Percentiles rank a stretch among this genome's conserved stretches.
These are phyloP conservation scores for Etheostoma perlongum DNA, from an alignment of 2,797 vertebrate species.

Conservation along the genomic window DNA sequence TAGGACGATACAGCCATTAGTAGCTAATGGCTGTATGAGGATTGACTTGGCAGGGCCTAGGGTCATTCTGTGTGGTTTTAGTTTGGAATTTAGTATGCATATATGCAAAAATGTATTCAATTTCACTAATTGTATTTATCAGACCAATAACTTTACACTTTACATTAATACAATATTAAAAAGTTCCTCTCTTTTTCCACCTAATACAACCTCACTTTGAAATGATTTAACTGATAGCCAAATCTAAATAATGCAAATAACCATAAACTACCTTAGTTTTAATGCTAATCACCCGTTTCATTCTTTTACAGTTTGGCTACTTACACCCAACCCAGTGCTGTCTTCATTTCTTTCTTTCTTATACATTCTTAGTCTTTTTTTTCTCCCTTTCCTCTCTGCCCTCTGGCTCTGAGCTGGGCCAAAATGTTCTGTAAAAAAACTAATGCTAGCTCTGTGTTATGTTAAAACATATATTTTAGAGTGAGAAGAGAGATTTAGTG, in stretches of 20 bases:
- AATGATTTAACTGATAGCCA: not conserved
- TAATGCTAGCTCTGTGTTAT: constrained; percentile 33
- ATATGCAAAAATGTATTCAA: not conserved
- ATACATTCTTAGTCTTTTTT: not conserved
- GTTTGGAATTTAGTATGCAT: not conserved
- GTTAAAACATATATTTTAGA: constrained; percentile 25
- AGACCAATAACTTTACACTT: not conserved
- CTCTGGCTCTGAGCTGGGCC: not conserved
- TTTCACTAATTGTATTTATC: not conserved
- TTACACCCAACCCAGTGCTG: not conserved
- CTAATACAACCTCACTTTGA: not conserved
- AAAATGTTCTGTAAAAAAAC: constrained; percentile 12
- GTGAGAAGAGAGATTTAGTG: constrained; percentile 8
- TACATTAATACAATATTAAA: too few relatives aligned
- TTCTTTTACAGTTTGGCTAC: not conserved
- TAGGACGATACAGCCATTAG: not conserved
- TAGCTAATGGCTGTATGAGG: not conserved
- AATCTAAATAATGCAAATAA: not conserved
- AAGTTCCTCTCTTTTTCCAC: too few relatives aligned
- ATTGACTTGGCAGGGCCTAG: not conserved
- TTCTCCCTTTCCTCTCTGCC: constrained; percentile 2
- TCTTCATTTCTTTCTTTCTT: not conserved
- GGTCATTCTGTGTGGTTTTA: not conserved
- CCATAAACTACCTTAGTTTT: not conserved
- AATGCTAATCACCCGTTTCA: not conserved